Base-by-base conservation (phyloP, 2,113 vertebrate species). In the Saguinus midas region DNA sequence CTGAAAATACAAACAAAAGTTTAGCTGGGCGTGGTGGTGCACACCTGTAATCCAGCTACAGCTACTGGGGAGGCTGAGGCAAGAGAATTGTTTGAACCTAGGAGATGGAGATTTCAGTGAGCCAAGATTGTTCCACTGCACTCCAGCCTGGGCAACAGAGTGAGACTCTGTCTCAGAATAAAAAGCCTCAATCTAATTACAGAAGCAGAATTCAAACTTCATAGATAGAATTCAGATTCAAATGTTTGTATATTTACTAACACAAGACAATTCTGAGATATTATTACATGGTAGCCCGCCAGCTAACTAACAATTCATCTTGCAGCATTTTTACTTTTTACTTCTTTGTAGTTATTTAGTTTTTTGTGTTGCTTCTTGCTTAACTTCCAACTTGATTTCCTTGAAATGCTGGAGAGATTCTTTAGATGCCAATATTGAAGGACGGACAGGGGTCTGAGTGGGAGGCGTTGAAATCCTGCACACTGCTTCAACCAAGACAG, bases 321-420 rank as follows among this genome's bases (percentile, higher is more conserved):
- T 64, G 64, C 29, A 55, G 12, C 68, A 40, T 72, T 70, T 90
- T 95, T 73, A 68, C 72, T 72, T 55, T 90, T 95, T 73, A 79
- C 72, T 95, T 95, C 68, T 93, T 87, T 83, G 29, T 35, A 66
- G 96, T 96, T 94, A 73, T 50, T 78, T 32, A 64, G 12, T 85
- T 88, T 83, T 94, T 43, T 84, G 58, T 76, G 17, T 95, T 78
- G 37, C 23, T 81, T 85, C 43, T 90, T 95, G 64, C 32, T 76
- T 73, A 76, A 85, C 58, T 93, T 96, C 61, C 48, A 87, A 58
- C 40, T 2, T 43, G 5, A 80, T 57, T 32, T 48, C 80, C 10
- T 43, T 58, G 8, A 88, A 78, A 90, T 14, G 3, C 13, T 75
- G 5, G 29, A 61, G 79, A 70, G 4, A 4, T 89, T 81, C 68